Percentiles rank a stretch among this genome's conserved stretches.
Conservation (phyloP, 2,888 invertebrate species). For the Plemyria rubiginata region DNA sequence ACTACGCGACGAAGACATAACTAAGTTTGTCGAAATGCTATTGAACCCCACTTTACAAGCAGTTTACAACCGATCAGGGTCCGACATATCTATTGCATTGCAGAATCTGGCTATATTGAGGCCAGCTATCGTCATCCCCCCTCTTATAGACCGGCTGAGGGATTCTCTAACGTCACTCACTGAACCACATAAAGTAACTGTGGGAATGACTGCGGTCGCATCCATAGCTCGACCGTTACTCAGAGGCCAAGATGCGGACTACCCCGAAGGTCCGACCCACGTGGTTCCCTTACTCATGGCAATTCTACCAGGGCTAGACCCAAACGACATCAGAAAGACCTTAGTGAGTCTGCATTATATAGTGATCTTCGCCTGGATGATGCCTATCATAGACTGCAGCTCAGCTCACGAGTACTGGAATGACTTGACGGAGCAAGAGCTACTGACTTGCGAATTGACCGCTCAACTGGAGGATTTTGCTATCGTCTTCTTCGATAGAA, state of each 20-base stretch:
- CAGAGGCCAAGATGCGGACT: constrained; percentile 80
- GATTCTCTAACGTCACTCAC: constrained; percentile 93
- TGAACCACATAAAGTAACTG: constrained; percentile 93
- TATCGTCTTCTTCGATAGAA: constrained; percentile 91
- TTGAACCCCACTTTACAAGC: constrained; percentile 90
- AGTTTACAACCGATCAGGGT: constrained; percentile 90
- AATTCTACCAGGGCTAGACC: constrained; percentile 94
- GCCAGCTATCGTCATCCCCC: constrained; percentile 93
- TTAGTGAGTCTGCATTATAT: constrained; percentile 92
- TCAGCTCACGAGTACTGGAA: constrained; percentile 87
- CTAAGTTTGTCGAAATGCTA: constrained; percentile 91
- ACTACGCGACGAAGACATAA: constrained; percentile 92
- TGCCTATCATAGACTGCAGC: constrained; percentile 94
- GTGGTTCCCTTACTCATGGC: constrained; percentile 92
- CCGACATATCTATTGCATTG: constrained; percentile 87
- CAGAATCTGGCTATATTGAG: constrained; percentile 91
- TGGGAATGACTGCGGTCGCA: constrained; percentile 89
- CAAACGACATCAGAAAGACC: constrained; percentile 93
- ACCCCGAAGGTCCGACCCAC: constrained; percentile 91
- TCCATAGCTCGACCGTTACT: constrained; percentile 88
- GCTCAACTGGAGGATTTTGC: constrained; percentile 96
- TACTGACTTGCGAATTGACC: constrained; percentile 90
- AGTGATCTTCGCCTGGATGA: constrained; percentile 89
- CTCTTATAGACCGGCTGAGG: constrained; percentile 91
- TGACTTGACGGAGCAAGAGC: constrained; percentile 91